Evolutionary conservation across 2,113 vertebrate genomes (phyloP), one percentile per base, ranked within the genome.

Genomic region (Paraplagusia blochii): DNA sequence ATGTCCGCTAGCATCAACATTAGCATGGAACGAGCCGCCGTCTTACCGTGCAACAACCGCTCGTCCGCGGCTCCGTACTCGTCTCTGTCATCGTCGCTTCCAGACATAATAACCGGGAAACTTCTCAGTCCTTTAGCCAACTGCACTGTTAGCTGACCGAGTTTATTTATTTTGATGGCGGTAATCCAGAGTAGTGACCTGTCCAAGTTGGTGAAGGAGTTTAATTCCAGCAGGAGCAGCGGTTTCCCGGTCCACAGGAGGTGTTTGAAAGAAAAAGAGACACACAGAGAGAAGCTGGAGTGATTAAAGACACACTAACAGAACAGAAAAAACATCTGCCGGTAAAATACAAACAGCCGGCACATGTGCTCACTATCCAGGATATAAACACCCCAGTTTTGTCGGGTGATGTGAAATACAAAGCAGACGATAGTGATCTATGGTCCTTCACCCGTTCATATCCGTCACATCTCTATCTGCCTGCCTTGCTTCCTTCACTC

Each of bases 11-110:
- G 74, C 78, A 15, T 22, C 43, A 74, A 73, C 61, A 59, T 80
- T 80, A 86, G 76, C 78, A 75, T 44, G 77, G 69, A 69, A 63
- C 45, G 13, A 53, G 76, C 52, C 53, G 50, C 16, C 2, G 58
- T 68, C 86, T 85, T 85, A 91, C 90, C 90, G 79, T 88, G 90
- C 47, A 90, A 36, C 69, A 90, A 65, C 18, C 88, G 88, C 42
- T 88, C 86, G 33, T 85, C 88, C 4, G 76, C 62, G 52, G 82
- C 71, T 82, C 86, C 85, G 13, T 88, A 90, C 33, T 90, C 89
- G 14, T 90, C 86, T 47, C 88, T 79, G 33, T 91, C 90, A 8
- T 92, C 90, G 18, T 92, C 90, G 65, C 88, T 91, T 65, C 87
- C 89, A 82, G 90, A 92, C 90, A 92, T 92, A 51, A 62, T 62